These are phyloP conservation scores for Tipula confusa DNA, from an alignment of 2,888 invertebrate species.

Conservation along the genomic window DNA sequence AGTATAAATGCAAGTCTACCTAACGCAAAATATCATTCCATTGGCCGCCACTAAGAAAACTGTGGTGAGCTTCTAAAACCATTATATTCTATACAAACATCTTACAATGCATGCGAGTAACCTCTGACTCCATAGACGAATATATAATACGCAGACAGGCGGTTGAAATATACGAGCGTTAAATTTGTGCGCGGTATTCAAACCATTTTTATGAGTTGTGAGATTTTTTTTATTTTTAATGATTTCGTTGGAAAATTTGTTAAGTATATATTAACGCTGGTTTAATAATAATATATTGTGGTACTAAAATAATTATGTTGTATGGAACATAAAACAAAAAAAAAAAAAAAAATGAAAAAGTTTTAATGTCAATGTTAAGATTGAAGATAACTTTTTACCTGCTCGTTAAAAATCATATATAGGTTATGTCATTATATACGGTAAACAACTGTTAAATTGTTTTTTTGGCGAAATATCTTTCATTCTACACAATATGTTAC, in stretches of 20 bases:
- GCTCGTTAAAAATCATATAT: background rate
- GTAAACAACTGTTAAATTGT: too few relatives aligned
- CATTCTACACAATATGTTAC: too few relatives aligned
- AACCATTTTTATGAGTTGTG: background rate
- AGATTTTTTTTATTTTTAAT: background rate
- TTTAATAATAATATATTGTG: background rate
- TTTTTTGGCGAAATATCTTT: too few relatives aligned
- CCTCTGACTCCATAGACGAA: background rate
- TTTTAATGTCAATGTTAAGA: background rate
- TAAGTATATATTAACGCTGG: background rate
- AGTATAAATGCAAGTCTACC: too few relatives aligned
- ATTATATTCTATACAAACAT: too few relatives aligned
- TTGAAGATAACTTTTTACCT: background rate
- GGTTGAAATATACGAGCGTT: background rate
- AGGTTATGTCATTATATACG: too few relatives aligned
- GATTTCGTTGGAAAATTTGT: background rate
- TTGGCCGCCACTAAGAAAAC: too few relatives aligned
- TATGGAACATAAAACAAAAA: background rate
- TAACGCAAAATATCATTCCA: too few relatives aligned
- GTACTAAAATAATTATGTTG: background rate
- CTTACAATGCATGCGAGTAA: too few relatives aligned
- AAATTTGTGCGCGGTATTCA: background rate
- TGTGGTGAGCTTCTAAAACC: too few relatives aligned
- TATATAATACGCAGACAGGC: background rate
- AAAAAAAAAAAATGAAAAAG: too few relatives aligned